phyloP scores from a whole-genome alignment of 2,797 vertebrate species.

The Epinephelus coioides region DNA sequence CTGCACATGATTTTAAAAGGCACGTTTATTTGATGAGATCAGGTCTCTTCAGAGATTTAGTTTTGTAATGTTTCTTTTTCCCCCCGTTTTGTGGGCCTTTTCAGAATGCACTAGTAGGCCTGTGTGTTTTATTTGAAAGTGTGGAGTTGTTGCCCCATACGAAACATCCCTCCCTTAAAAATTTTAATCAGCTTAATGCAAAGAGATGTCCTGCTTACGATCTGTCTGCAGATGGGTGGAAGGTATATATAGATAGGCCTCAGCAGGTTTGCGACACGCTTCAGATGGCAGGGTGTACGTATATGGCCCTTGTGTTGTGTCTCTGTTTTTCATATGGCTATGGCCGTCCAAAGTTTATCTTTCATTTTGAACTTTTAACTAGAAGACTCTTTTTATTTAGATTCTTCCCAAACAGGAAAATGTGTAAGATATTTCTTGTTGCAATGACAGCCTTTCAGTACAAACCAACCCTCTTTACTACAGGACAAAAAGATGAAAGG shows the following conservation, averaged over 20 bases:
- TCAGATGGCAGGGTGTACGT: conserved; percentile 11
- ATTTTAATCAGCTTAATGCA: not conserved
- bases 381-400: conserved; percentile 52
- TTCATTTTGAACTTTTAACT: conserved; percentile 60
- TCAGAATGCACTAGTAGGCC: conserved; percentile 37
- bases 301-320: conserved; percentile 33
- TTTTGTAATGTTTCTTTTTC: conserved; percentile 8
- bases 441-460: conserved; percentile 78
- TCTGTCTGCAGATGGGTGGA: conserved; percentile 35
- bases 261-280: conserved; percentile 15
- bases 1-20: conserved; percentile 60
- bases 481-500: conserved; percentile 76
- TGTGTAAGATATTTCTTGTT: conserved; percentile 80
- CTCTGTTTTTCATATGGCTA: conserved; percentile 49
- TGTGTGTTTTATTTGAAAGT: conserved; percentile 42
- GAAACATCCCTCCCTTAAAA: conserved; percentile 28
- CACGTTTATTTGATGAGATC: conserved; percentile 53
- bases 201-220: conserved; percentile 13
- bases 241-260: conserved; percentile 14
- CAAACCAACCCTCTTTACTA: conserved; percentile 80
- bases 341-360: conserved; percentile 69
- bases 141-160: not conserved
- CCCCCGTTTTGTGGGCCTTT: conserved; percentile 3
- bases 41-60: conserved; percentile 31
- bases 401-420: conserved; percentile 70